Evolutionary conservation across 37 sponge, comb jelly and placozoan species (phyloP).

Genomic region (Ephydatia muelleri): DNA sequence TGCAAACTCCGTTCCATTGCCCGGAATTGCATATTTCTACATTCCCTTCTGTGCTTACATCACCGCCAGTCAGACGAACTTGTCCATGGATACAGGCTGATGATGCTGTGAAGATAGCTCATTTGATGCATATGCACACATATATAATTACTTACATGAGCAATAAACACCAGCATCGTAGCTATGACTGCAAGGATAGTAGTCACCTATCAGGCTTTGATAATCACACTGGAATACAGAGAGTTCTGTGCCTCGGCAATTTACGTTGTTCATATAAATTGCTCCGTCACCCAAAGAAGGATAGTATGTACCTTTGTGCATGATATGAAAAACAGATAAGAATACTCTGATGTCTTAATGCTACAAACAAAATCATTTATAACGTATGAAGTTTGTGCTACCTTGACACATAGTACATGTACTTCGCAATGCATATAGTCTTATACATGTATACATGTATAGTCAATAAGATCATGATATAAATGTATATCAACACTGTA

Average conservation of each 20-base stretch:
- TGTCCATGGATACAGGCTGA: not conserved
- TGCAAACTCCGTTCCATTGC: not conserved
- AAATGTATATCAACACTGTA: too few species aligned
- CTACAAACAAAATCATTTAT: too few species aligned
- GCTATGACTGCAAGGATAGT: not conserved
- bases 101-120: too few species aligned
- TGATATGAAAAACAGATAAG: not conserved
- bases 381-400: too few species aligned
- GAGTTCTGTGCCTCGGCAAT: not conserved
- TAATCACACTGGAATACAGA: not conserved
- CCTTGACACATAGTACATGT: too few species aligned
- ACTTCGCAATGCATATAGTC: too few species aligned
- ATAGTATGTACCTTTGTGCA: not conserved
- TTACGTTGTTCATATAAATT: not conserved
- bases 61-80: not conserved
- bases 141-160: not conserved
- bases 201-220: not conserved
- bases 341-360: too few species aligned
- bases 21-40: not conserved
- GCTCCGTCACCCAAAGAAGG: not conserved
- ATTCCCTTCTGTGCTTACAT: not conserved
- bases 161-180: not conserved
- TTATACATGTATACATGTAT: too few species aligned
- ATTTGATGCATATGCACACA: too few species aligned
- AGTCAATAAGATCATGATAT: too few species aligned